Percentiles rank a stretch among this genome's conserved stretches.
Conservation (phyloP, 2,797 vertebrate genomes). For the Pyrocephalus nanus region DNA sequence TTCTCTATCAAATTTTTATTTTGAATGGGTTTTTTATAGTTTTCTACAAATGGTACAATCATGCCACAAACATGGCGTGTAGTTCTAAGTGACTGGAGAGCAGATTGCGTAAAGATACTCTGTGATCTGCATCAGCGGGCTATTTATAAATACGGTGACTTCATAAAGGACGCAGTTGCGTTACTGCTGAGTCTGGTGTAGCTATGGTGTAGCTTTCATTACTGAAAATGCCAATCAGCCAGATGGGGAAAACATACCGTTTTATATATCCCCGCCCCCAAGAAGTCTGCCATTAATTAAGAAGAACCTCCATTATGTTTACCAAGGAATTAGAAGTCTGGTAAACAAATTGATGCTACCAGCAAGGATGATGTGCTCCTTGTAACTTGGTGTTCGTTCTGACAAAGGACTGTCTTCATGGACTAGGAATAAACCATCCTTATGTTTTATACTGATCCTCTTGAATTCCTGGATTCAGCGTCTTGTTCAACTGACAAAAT, state of each 20-base stretch:
- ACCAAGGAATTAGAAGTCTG: constrained; percentile 67
- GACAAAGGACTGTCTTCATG: constrained; percentile 57
- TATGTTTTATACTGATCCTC: neutral
- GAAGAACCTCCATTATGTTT: constrained; percentile 62
- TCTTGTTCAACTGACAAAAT: constrained; percentile 62
- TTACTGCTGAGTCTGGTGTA: constrained; percentile 30
- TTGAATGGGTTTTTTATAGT: constrained; percentile 77
- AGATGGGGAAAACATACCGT: constrained; percentile 61
- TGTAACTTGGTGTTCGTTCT: constrained; percentile 51
- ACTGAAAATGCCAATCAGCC: constrained; percentile 67
- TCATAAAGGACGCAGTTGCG: constrained; percentile 52
- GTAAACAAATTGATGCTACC: constrained; percentile 67
- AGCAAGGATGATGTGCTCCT: constrained; percentile 50
- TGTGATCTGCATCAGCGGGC: constrained; percentile 52
- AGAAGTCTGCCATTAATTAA: constrained; percentile 70
- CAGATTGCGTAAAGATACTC: constrained; percentile 66
- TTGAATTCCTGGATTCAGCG: constrained; percentile 39
- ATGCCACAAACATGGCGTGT: constrained; percentile 61
- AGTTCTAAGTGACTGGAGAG: constrained; percentile 63
- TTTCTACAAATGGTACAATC: constrained; percentile 77
- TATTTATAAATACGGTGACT: constrained; percentile 64
- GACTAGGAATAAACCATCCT: constrained; percentile 54
- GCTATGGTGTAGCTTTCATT: constrained; percentile 68
- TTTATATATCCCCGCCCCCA: constrained; percentile 50
- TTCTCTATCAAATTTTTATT: constrained; percentile 70